These are phyloP conservation scores for Epinephelus fuscoguttatus DNA, from an alignment of 2,113 vertebrate species.

Conservation along the genomic window DNA sequence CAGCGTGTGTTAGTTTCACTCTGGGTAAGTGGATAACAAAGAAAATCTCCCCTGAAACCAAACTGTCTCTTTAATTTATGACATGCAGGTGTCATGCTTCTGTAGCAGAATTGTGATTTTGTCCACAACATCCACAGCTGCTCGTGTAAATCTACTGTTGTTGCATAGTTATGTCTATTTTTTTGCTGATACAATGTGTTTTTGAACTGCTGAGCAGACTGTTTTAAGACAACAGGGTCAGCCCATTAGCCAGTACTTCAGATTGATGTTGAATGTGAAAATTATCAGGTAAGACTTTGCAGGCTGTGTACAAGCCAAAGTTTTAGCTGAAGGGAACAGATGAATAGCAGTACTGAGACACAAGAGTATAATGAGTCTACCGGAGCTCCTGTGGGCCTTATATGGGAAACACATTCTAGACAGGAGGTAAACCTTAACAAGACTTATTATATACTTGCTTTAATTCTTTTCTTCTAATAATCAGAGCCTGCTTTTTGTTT, in stretches of 20 bases:
- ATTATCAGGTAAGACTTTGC: slow-evolving; percentile 47
- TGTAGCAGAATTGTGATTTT: slow-evolving; percentile 24
- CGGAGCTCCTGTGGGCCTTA: slow-evolving; percentile 9
- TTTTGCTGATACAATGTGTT: slow-evolving; percentile 70
- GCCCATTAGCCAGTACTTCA: slow-evolving; percentile 64
- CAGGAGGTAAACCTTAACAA: slow-evolving; percentile 23
- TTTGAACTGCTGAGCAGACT: slow-evolving; percentile 73
- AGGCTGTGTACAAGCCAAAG: slow-evolving; percentile 24
- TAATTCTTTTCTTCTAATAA: neutral
- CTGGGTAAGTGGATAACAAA: neutral
- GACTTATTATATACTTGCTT: neutral
- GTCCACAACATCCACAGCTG: slow-evolving; percentile 17
- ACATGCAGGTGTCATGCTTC: neutral
- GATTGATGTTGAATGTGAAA: slow-evolving; percentile 64
- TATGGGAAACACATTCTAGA: neutral
- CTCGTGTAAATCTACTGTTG: slow-evolving; percentile 45
- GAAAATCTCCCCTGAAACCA: neutral
- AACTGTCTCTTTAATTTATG: neutral
- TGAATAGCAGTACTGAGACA: slow-evolving; percentile 24
- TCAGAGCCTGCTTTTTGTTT: neutral
- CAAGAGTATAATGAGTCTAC: neutral
- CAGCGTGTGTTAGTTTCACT: neutral
- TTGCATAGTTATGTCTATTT: slow-evolving; percentile 58
- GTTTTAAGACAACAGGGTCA: slow-evolving; percentile 68
- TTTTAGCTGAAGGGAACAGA: slow-evolving; percentile 28